phyloP scores from a whole-genome alignment of 2,888 invertebrate species.

The Leucophora obtusa region DNA sequence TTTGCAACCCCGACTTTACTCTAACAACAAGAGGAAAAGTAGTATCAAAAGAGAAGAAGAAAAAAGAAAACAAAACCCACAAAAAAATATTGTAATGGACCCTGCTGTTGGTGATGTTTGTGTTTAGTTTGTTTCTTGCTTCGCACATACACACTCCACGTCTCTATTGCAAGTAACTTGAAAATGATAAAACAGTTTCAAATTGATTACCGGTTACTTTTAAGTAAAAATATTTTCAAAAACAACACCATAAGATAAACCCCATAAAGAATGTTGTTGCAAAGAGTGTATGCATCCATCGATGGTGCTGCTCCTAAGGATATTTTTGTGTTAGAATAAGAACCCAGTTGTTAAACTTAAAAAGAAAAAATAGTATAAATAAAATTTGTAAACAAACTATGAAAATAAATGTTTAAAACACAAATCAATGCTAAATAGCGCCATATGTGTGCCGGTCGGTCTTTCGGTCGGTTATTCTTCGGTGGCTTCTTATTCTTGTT shows the following conservation, averaged over 20 bases:
- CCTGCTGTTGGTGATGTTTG: constrained; percentile 50
- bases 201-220: constrained; percentile 60
- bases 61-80: constrained; percentile 31
- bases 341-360: not conserved
- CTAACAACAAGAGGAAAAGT: constrained; percentile 18
- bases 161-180: constrained; percentile 34
- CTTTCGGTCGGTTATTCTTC: not conserved
- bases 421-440: constrained; percentile 52
- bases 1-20: not conserved
- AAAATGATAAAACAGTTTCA: constrained; percentile 58
- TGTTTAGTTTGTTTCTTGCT: constrained; percentile 59
- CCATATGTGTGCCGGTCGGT: constrained; percentile 40
- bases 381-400: constrained; percentile 57
- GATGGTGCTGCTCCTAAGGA: not conserved
- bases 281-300: not conserved
- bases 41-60: constrained; percentile 39
- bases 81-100: constrained; percentile 54
- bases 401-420: constrained; percentile 46
- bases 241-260: not conserved
- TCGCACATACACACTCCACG: constrained; percentile 41
- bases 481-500: constrained; percentile 18
- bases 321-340: not conserved
- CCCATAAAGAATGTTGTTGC: not conserved
- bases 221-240: constrained; percentile 27
- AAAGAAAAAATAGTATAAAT: constrained; percentile 27